phyloP scores from a whole-genome alignment of 1,140 invertebrate genomes.

The Octopus bimaculoides region DNA sequence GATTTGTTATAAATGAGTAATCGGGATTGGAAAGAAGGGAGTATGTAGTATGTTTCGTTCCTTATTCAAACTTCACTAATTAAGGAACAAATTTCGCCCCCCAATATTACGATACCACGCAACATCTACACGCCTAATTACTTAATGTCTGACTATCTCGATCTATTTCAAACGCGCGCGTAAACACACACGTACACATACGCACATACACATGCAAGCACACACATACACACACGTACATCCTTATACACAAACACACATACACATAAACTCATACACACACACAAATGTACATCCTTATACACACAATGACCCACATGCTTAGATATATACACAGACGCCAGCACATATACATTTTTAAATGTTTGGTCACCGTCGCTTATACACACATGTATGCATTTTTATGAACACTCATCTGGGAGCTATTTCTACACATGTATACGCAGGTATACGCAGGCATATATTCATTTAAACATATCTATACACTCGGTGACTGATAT shows the following conservation, averaged over 20 bases:
- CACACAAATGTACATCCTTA: neutral
- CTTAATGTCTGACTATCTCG: no score
- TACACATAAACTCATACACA: neutral
- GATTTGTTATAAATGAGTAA: no score
- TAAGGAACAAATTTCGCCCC: no score
- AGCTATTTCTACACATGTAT: neutral
- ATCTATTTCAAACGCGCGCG: no score
- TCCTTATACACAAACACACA: neutral
- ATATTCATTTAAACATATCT: neutral
- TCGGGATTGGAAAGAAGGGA: no score
- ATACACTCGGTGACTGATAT: neutral
- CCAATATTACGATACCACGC: no score
- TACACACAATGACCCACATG: neutral
- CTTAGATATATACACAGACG: neutral
- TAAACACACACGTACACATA: neutral
- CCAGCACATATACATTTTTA: neutral
- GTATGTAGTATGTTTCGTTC: no score
- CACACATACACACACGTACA: neutral
- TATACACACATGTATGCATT: no score
- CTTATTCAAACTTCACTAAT: no score
- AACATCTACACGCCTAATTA: no score
- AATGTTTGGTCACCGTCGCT: neutral
- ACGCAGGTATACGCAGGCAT: neutral
- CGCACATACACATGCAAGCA: neutral
- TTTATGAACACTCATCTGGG: no score